Conservation (phyloP, 2,888 invertebrate species). For the Megastigmus dorsalis region DNA sequence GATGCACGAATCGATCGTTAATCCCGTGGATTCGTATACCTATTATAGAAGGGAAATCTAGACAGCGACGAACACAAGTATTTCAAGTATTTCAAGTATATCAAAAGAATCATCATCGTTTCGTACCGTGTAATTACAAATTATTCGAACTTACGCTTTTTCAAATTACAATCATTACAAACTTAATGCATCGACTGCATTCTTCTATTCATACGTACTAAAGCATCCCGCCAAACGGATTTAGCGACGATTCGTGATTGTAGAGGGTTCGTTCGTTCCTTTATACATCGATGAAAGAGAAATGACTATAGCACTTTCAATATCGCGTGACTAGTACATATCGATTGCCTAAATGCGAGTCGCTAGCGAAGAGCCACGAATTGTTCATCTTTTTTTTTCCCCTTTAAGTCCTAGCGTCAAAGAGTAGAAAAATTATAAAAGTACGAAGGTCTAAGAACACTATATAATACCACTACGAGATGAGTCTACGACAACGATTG, state of each 20-base stretch:
- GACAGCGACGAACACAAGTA: no score
- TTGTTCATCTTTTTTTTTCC: no score
- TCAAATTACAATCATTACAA: no score
- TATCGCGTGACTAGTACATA: background rate
- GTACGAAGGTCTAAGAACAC: slow-evolving; percentile 64
- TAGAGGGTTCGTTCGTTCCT: background rate
- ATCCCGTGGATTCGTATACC: background rate
- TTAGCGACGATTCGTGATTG: background rate
- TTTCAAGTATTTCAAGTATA: no score
- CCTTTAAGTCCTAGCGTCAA: slow-evolving; percentile 57
- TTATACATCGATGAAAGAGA: background rate
- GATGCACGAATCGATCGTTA: slow-evolving; percentile 40
- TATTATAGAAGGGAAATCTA: no score
- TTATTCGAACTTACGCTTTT: no score
- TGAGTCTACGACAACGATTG: slow-evolving; percentile 8
- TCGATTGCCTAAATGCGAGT: slow-evolving; percentile 13
- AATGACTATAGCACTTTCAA: background rate
- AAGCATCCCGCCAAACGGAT: no score
- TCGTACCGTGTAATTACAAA: no score
- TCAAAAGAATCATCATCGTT: no score
- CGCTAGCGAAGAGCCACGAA: background rate
- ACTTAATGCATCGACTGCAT: no score
- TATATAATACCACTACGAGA: slow-evolving; percentile 23
- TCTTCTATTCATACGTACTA: no score
- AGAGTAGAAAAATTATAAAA: slow-evolving; percentile 70